Conservation (phyloP, 2,797 vertebrate species). For the Gallinago solitaria region DNA sequence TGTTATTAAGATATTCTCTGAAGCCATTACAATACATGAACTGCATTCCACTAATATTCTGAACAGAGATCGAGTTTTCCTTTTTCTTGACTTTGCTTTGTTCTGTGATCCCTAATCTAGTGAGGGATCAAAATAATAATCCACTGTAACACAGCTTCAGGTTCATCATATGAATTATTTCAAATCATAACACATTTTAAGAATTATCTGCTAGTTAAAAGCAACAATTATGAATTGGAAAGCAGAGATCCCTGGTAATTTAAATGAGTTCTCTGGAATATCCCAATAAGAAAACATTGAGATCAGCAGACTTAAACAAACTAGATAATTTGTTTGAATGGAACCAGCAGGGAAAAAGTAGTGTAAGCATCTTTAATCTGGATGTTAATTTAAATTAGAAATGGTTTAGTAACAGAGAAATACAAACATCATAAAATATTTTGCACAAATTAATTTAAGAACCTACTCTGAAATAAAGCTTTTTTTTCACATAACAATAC, state of each 20-base stretch:
- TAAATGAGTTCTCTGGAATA: background rate
- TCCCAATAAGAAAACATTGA: background rate
- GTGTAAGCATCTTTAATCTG: background rate
- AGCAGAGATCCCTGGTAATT: background rate
- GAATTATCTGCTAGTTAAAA: background rate
- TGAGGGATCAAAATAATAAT: background rate
- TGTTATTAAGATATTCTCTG: background rate
- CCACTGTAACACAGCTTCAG: background rate
- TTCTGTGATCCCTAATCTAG: background rate
- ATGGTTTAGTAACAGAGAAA: background rate
- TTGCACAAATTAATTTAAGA: background rate
- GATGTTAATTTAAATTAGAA: background rate
- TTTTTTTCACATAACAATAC: background rate
- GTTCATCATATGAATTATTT: background rate
- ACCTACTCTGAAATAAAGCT: background rate
- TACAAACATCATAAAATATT: background rate
- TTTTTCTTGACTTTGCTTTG: background rate
- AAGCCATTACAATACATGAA: background rate
- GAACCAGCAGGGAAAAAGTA: background rate
- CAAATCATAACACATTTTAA: background rate
- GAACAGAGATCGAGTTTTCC: background rate
- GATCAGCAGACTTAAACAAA: background rate
- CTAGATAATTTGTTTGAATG: background rate
- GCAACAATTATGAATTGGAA: background rate
- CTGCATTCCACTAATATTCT: background rate